Conservation (phyloP, 2,888 invertebrate genomes). For the Eumerus sabulonum region DNA sequence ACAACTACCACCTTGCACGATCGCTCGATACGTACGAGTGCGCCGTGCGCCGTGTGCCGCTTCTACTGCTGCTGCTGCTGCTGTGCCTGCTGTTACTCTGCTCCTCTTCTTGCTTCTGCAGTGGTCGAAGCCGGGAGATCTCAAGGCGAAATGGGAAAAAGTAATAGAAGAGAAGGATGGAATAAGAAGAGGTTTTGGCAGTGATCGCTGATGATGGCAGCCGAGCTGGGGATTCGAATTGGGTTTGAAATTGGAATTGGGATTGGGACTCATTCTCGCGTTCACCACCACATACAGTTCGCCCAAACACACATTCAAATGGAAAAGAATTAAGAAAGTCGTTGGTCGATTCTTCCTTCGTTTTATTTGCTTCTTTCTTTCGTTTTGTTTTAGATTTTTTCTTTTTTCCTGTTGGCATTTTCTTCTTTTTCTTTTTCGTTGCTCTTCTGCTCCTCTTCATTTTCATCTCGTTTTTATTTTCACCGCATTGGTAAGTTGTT, state of each 20-base stretch:
- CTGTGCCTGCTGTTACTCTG: no score
- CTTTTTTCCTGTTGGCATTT: no score
- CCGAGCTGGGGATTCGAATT: conserved; percentile 11
- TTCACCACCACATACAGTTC: conserved; percentile 55
- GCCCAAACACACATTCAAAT: conserved; percentile 59
- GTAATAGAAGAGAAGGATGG: conserved; percentile 67
- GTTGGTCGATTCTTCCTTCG: conserved; percentile 43
- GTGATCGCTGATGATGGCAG: conserved; percentile 24
- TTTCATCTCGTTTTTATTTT: conserved; percentile 65
- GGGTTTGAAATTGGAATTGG: conserved; percentile 20
- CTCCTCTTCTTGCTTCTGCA: conserved; percentile 57
- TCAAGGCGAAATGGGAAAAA: conserved; percentile 68
- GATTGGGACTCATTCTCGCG: conserved; percentile 51
- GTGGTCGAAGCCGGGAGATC: conserved; percentile 61
- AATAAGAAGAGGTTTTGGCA: conserved; percentile 60
- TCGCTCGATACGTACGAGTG: no score
- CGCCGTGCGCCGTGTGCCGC: conserved; percentile 41
- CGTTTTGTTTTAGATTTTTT: no score
- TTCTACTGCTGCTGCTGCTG: no score
- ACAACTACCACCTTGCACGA: conserved; percentile 41
- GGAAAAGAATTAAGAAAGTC: conserved; percentile 67
- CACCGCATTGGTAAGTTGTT: conserved; percentile 36
- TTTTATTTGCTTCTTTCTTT: no score
- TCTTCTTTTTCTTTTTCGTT: neutral
- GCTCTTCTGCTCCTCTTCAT: conserved; percentile 56